phyloP scores from a whole-genome alignment of 2,113 vertebrate species.

The Notothenia rossii region DNA sequence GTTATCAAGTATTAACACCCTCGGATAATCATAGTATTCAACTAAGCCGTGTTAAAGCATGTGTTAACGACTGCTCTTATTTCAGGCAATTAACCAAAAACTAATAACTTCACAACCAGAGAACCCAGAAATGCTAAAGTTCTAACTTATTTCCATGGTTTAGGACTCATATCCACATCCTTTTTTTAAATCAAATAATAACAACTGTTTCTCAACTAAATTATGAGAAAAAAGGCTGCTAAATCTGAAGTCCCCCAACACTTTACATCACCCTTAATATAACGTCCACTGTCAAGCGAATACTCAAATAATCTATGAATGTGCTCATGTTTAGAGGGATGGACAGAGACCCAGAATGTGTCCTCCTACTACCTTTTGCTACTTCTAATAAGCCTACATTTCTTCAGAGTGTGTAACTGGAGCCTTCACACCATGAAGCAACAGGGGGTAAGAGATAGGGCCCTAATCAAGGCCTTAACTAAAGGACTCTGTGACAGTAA shows the following conservation, averaged over 20 bases:
- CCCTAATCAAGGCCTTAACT: constrained; percentile 83
- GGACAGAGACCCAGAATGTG: not conserved
- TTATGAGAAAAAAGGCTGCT: constrained; percentile 2
- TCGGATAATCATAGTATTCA: no score
- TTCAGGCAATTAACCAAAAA: no score
- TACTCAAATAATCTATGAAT: constrained; percentile 45
- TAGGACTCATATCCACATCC: no score
- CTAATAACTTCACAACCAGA: no score
- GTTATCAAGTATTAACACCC: no score
- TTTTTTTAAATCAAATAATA: no score
- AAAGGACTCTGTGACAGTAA: constrained; percentile 84
- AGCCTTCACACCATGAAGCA: constrained; percentile 78
- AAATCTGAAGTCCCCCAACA: constrained; percentile 20
- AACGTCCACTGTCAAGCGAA: constrained; percentile 1
- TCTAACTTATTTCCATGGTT: no score
- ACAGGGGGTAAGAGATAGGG: constrained; percentile 77
- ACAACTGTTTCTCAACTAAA: constrained; percentile 31
- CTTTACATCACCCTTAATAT: not conserved
- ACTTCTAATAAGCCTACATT: constrained; percentile 62
- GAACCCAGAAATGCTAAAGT: no score
- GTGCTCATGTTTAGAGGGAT: constrained; percentile 34
- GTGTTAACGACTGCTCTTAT: no score
- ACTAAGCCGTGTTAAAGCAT: no score
- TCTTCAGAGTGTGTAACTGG: constrained; percentile 71
- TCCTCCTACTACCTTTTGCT: constrained; percentile 51